Percentiles rank a stretch among this genome's conserved stretches.
Evolutionary conservation across 2,797 vertebrate genomes (phyloP).

Genomic region (Loris lydekkerianus): DNA sequence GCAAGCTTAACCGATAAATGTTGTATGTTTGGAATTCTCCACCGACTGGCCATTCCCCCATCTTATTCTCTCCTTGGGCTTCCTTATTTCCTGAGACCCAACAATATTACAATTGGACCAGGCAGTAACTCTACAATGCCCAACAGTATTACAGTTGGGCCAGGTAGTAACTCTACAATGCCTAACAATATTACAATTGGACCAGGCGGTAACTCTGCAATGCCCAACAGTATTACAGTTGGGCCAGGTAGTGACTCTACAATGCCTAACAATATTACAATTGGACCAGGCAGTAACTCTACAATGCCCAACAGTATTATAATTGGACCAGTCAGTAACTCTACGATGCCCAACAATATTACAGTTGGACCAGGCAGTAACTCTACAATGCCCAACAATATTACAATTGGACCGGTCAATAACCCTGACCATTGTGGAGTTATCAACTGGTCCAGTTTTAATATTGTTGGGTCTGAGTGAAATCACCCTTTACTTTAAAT

Average conservation of each 20-base stretch:
- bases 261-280: background rate
- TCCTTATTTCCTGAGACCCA: background rate
- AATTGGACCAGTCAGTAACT: too few relatives aligned
- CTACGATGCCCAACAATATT: background rate
- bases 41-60: background rate
- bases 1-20: background rate
- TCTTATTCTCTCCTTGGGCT: background rate
- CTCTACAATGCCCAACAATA: background rate
- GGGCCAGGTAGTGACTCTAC: too few relatives aligned
- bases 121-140: background rate
- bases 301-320: too few relatives aligned
- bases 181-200: background rate
- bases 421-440: too few relatives aligned
- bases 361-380: background rate
- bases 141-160: too few relatives aligned
- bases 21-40: background rate
- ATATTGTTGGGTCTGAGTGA: background rate
- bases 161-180: too few relatives aligned
- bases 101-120: background rate
- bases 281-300: background rate
- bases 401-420: too few relatives aligned
- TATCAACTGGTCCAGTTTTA: too few relatives aligned
- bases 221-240: too few relatives aligned
- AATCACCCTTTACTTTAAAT: background rate
- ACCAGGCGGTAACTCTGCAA: background rate